Base-by-base conservation (phyloP, 2,888 invertebrate genomes). In the Acanthopleura granulata region DNA sequence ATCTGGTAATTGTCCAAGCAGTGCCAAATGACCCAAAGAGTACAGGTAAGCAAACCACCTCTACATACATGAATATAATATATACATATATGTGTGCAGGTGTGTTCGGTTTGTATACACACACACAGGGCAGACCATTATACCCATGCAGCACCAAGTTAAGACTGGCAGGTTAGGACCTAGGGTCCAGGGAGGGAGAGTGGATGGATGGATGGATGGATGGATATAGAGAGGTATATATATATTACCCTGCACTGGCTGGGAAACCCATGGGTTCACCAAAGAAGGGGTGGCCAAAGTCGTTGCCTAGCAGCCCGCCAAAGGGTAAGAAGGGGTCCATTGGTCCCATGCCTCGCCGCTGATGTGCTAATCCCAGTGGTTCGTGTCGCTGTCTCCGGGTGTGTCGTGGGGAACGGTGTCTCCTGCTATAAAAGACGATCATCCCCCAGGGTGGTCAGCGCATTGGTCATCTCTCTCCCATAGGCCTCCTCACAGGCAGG, bases 261-360 rank as follows among this genome's bases (percentile, higher is more conserved):
- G 66, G 66, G 14, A 66, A 66, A 27, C 66, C 66, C 18, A 66
- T 22, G 22, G 66, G 66, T 16, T 66, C 66, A 22, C 66, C 29
- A 66, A 66, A 66, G 66, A 66, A 66, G 15, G 66, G 25, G 15
- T 18, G 25, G 22, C 25, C 22, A 66, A 66, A 66, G 57, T 57
- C 57, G 22, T 57, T 18, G 1, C 66, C 29, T 25, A 27, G 29
- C 66, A 66, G 6, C 25, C 66, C 66, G 16, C 66, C 66, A 66
- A 66, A 66, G 22, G 66, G 66, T 22, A 66, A 66, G 66, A 66
- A 66, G 66, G 66, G 66, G 27, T 66, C 66, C 66, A 66, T 66
- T 22, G 66, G 66, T 66, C 66, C 66, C 18, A 57, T 18, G 6
- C 27, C 16, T 9, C 25, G 25, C 14, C 66, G 1, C 66, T 66